A percentile compares a stretch with the other conserved stretches of the same genome.
Conservation (phyloP, 2,888 invertebrate genomes). For the Tetragnatha montana region DNA sequence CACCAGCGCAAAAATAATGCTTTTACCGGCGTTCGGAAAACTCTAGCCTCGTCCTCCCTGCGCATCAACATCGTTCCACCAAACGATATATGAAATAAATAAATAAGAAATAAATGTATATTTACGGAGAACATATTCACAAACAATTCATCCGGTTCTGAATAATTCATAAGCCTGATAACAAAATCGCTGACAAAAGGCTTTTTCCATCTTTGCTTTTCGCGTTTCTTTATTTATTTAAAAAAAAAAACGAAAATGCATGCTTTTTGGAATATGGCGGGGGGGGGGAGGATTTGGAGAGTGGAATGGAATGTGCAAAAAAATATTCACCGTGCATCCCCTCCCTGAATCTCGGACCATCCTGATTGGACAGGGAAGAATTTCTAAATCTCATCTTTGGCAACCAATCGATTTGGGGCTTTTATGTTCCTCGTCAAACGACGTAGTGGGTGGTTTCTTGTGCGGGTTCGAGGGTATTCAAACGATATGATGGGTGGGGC, state of each 20-base stretch:
- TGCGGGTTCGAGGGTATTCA: conserved; percentile 11
- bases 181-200: conserved; percentile 70
- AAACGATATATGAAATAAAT: conserved; percentile 44
- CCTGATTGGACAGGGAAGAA: conserved; percentile 61
- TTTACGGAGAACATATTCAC: conserved; percentile 67
- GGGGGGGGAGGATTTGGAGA: conserved; percentile 46
- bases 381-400: conserved; percentile 62
- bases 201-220: conserved; percentile 26
- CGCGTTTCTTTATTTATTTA: conserved; percentile 2
- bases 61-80: conserved; percentile 29
- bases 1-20: conserved; percentile 1
- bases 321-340: conserved; percentile 22
- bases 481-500: conserved; percentile 5
- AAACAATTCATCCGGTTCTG: conserved; percentile 66
- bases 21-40: conserved; percentile 5
- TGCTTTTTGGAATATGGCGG: conserved; percentile 39
- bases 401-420: conserved; percentile 58
- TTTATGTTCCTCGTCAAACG: conserved; percentile 60
- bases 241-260: conserved; percentile 28
- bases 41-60: background rate
- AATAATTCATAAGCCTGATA: conserved; percentile 68
- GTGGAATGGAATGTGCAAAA: conserved; percentile 43
- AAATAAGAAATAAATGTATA: conserved; percentile 59
- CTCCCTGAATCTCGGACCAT: conserved; percentile 23
- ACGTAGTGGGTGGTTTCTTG: conserved; percentile 50